Conservation (phyloP, 2,888 invertebrate genomes). For the Fabriciana adippe region DNA sequence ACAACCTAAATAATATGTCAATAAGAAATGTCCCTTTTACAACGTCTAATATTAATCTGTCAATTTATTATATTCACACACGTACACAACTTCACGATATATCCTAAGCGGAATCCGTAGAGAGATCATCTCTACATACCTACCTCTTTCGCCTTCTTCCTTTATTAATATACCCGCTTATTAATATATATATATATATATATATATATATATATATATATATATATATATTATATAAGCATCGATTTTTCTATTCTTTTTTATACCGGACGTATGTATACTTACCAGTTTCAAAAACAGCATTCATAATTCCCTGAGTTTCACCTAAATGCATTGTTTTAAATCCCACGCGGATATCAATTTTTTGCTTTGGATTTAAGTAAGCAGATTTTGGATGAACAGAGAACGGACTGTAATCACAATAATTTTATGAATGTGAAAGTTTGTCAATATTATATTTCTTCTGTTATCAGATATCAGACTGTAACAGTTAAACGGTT, state of each 20-base stretch:
- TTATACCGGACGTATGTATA: background rate
- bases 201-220: no score
- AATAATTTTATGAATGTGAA: background rate
- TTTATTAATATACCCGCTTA: no score
- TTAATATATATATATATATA: no score
- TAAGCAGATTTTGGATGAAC: constrained; percentile 77
- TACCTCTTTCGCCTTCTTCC: no score
- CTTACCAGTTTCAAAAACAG: constrained; percentile 68
- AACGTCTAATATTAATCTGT: background rate
- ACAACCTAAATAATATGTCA: background rate
- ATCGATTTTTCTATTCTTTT: no score
- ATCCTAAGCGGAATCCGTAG: no score
- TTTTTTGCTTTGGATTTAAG: constrained; percentile 71
- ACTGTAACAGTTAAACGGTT: no score
- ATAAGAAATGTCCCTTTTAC: background rate
- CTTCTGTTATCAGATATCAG: no score
- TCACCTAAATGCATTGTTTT: constrained; percentile 74
- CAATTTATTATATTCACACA: no score
- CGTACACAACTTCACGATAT: no score
- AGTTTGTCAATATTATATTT: background rate
- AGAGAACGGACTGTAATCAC: constrained; percentile 73
- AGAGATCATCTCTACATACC: no score
- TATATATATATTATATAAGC: no score
- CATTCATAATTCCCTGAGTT: constrained; percentile 56
- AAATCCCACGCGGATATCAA: constrained; percentile 77